Percentiles rank a stretch among this genome's conserved stretches.
phyloP scores from a whole-genome alignment of 2,797 vertebrate genomes.

The Tamandua tetradactyla region DNA sequence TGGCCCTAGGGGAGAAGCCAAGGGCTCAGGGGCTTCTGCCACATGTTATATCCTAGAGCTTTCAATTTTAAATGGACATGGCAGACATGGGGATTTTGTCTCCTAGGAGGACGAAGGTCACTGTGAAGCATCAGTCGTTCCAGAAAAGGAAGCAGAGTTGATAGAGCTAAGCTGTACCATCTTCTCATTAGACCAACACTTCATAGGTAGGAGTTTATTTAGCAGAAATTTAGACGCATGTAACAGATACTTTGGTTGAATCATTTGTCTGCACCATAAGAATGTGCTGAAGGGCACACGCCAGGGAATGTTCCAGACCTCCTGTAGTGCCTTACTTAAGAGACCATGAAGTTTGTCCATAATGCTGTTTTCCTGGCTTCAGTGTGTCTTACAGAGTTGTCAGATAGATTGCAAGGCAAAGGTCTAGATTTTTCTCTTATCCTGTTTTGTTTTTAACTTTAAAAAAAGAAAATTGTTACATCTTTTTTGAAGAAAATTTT shows the following conservation, averaged over 20 bases:
- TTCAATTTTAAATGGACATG: constrained; percentile 21
- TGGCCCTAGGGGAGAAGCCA: background rate
- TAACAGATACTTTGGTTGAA: background rate
- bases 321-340: background rate
- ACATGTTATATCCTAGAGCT: background rate
- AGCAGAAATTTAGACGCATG: background rate
- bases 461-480: background rate
- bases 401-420: background rate
- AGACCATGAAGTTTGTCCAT: background rate
- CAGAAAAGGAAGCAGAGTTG: constrained; percentile 41
- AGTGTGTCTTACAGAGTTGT: background rate
- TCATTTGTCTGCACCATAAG: constrained; percentile 35
- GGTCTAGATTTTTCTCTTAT: background rate
- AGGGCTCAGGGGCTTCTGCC: background rate
- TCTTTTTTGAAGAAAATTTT: background rate
- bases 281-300: constrained; percentile 40
- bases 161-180: background rate
- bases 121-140: background rate
- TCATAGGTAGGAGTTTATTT: background rate
- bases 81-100: background rate
- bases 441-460: constrained; percentile 20
- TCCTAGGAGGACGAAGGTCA: constrained; percentile 17
- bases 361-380: background rate
- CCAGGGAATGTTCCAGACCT: background rate
- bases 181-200: background rate